Conservation (phyloP, 2,113 vertebrate species). For the Lepisosteus osseus region DNA sequence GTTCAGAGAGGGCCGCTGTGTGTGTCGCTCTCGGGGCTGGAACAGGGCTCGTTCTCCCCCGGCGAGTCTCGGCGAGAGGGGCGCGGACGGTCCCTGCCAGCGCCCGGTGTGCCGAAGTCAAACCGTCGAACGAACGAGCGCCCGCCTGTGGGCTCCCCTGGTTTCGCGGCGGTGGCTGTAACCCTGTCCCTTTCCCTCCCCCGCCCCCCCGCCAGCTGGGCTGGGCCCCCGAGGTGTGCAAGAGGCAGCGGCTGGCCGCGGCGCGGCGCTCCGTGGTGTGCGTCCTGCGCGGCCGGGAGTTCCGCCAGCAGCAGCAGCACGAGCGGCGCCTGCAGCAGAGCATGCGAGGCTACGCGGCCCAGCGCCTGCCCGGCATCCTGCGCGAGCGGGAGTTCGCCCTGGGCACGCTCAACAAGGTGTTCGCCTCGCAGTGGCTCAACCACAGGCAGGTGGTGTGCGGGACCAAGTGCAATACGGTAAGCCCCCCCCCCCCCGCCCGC, state of each 20-base stretch:
- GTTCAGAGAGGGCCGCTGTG: too few species aligned
- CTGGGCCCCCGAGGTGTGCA: slow-evolving; percentile 64
- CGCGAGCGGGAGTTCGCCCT: slow-evolving; percentile 90
- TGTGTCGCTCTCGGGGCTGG: too few species aligned
- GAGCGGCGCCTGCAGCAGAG: slow-evolving; percentile 76
- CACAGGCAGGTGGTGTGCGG: slow-evolving; percentile 96
- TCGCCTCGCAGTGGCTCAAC: slow-evolving; percentile 97
- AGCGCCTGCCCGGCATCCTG: slow-evolving; percentile 85
- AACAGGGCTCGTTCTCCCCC: too few species aligned
- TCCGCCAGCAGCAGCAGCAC: slow-evolving; percentile 81
- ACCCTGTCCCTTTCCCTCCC: neutral
- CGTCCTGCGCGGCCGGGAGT: slow-evolving; percentile 86
- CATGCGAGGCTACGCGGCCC: slow-evolving; percentile 83
- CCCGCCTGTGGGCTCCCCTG: too few species aligned
- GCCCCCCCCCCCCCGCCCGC: slow-evolving; percentile 24
- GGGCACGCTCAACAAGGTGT: slow-evolving; percentile 94
- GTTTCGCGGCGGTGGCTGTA: too few species aligned
- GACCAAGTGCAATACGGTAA: slow-evolving; percentile 98
- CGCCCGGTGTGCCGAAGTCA: too few species aligned
- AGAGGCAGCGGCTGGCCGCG: slow-evolving; percentile 71
- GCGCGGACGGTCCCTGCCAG: too few species aligned
- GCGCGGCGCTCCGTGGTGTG: slow-evolving; percentile 84
- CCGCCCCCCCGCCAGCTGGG: slow-evolving; percentile 45
- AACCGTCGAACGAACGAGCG: too few species aligned
- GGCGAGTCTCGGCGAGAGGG: too few species aligned